phyloP scores from a whole-genome alignment of 23 tunicate species.

The Styela clava region DNA sequence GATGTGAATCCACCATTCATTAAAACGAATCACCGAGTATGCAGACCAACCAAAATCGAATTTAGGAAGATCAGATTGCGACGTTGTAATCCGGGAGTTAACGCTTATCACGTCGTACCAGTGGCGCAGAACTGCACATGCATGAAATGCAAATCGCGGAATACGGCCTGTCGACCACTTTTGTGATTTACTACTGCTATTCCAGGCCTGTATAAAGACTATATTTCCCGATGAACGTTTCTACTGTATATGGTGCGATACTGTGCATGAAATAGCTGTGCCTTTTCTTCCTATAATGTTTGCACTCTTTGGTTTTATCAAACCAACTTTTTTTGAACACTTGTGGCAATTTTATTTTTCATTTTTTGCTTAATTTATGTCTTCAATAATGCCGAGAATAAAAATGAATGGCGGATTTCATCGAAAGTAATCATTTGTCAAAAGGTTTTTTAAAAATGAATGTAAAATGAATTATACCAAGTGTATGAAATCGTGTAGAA shows the following conservation, averaged over 20 bases:
- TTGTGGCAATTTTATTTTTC: slow-evolving; percentile 4
- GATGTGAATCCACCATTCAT: slow-evolving; percentile 37
- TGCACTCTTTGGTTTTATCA: slow-evolving; percentile 24
- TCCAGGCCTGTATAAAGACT: background rate
- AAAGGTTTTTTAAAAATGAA: too few relatives aligned
- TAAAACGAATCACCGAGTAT: slow-evolving; percentile 24
- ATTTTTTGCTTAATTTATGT: background rate
- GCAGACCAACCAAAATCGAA: slow-evolving; percentile 25
- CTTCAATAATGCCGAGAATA: background rate
- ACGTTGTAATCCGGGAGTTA: slow-evolving; percentile 28
- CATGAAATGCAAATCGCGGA: slow-evolving; percentile 19
- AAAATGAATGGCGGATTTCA: too few relatives aligned
- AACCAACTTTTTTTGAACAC: background rate
- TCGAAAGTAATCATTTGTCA: too few relatives aligned
- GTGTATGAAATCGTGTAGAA: too few relatives aligned
- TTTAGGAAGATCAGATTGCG: slow-evolving; percentile 25
- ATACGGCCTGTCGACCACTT: slow-evolving; percentile 29
- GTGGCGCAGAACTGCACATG: slow-evolving; percentile 20
- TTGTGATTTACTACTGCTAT: background rate
- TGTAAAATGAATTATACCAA: too few relatives aligned
- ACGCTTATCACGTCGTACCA: slow-evolving; percentile 4
- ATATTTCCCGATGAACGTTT: background rate
- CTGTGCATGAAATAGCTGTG: slow-evolving; percentile 28
- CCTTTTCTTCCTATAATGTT: slow-evolving; percentile 4
- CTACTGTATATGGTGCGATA: slow-evolving; percentile 24